Base-by-base conservation (phyloP, 1,140 invertebrate genomes). In the Protaetia brevitarsis region DNA sequence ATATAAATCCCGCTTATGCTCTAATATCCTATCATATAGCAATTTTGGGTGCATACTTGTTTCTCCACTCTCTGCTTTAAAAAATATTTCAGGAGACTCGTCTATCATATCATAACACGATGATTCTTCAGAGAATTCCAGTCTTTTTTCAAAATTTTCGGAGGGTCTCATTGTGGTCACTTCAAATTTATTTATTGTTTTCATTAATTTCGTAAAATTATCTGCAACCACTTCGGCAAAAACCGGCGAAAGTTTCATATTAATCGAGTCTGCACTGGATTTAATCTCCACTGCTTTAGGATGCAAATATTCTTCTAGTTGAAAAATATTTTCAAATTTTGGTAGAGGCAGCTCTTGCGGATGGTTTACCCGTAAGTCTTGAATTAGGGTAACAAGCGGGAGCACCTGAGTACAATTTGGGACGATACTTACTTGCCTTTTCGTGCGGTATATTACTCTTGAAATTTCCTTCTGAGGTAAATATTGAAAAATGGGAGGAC, bases 241-340 rank as follows among this genome's bases (percentile, higher is more conserved):
- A 10, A 51, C 19, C 6, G 41, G 41, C 0, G 41, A 51, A 19
- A 51, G 19, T 23, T 51, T 51, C 41, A 51, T 19, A 23, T 51
- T 16, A 28, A 59, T 59, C n/a, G 27, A 16, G 30, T 59, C 57
- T n/a, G 26, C 26, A 59, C 29, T 31, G 10, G 29, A 27, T 13
- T 59, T 31, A 3, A 31, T 27, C 13, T 29, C 5, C 8, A 59
- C 13, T n/a, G 57, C 7, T 51, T 23, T 51, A 5, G 41, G 41
- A 6, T 51, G 57, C 26, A 59, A 29, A 27, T 59, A 59, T 59
- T 59, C 13, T 3, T 31, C 57, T 13, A 59, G 57, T 13, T 29
- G 26, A n/a, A 59, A 59, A 59, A 59, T 59, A 59, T 59, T 36
- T 16, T 62, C 60, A 36, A 23, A 31, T 7, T 31, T 36, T 11